Evolutionary conservation across 2,888 invertebrate species (phyloP).

Genomic region (Orthonevra nobilis): DNA sequence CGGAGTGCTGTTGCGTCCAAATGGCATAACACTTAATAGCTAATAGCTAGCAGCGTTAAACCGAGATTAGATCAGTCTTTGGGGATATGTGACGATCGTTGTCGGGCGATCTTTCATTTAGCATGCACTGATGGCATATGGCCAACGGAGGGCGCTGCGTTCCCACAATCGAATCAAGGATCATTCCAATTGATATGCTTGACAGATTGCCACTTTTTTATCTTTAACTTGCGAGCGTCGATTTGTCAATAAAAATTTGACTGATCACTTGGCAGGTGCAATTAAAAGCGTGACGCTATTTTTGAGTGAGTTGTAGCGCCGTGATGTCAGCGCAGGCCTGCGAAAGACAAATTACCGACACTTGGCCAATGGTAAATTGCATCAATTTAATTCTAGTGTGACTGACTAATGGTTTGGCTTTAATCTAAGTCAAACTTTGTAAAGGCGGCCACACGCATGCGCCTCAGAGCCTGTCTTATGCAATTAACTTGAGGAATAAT

Average conservation of each 20-base stretch:
- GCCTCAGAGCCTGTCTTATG: conserved; percentile 3
- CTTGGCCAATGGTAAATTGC: conserved; percentile 53
- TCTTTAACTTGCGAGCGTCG: conserved; percentile 3
- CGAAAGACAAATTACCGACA: conserved; percentile 38
- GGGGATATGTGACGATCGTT: no score
- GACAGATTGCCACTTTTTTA: conserved; percentile 17
- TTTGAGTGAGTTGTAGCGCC: conserved; percentile 21
- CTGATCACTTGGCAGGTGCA: conserved; percentile 20
- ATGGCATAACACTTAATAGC: conserved; percentile 1
- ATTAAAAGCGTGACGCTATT: conserved; percentile 40
- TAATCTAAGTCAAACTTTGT: conserved; percentile 18
- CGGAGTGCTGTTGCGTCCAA: conserved; percentile 9
- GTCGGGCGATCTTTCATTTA: conserved; percentile 39
- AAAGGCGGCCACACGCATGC: conserved; percentile 2
- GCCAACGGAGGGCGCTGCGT: conserved; percentile 43
- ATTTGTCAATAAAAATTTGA: conserved; percentile 43
- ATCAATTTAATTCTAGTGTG: conserved; percentile 26
- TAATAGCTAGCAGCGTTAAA: no score
- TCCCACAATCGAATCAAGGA: conserved; percentile 28
- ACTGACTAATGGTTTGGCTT: conserved; percentile 25
- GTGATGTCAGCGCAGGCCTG: neutral
- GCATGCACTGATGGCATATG: conserved; percentile 17
- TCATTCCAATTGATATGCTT: conserved; percentile 53
- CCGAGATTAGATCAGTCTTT: conserved; percentile 47
- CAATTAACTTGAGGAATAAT: conserved; percentile 19